phyloP scores from a whole-genome alignment of 2,113 vertebrate species.

The Pantherophis guttatus region DNA sequence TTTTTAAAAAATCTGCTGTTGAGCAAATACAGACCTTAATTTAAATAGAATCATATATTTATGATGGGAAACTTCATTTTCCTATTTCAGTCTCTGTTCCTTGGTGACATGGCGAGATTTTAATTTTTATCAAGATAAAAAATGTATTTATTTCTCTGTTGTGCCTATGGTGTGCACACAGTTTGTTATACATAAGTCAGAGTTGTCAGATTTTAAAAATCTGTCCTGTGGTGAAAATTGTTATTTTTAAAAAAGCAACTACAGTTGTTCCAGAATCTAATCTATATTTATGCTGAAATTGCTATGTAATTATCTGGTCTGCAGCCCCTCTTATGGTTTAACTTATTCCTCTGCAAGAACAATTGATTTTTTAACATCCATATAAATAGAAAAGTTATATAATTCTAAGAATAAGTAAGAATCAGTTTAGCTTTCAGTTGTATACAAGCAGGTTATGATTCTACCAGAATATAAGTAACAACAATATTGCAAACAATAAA shows the following conservation, averaged over 20 bases:
- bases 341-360: neutral
- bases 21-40: neutral
- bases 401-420: neutral
- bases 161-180: constrained; percentile 29
- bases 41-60: neutral
- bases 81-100: constrained; percentile 18
- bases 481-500: constrained; percentile 16
- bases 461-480: constrained; percentile 38
- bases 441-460: constrained; percentile 41
- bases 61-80: neutral
- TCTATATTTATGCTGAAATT: constrained; percentile 43
- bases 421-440: constrained; percentile 25
- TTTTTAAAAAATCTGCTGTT: neutral
- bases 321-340: neutral
- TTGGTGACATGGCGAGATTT: constrained; percentile 30
- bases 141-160: constrained; percentile 50
- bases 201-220: constrained; percentile 26
- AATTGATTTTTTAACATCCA: neutral
- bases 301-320: constrained; percentile 44
- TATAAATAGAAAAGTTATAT: neutral
- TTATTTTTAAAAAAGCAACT: constrained; percentile 32
- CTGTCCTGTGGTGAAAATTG: constrained; percentile 36
- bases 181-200: constrained; percentile 25
- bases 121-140: constrained; percentile 34
- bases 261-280: constrained; percentile 51